phyloP scores from a whole-genome alignment of 1,140 invertebrate genomes.

The Hermatobates lingyangjiaoensis region DNA sequence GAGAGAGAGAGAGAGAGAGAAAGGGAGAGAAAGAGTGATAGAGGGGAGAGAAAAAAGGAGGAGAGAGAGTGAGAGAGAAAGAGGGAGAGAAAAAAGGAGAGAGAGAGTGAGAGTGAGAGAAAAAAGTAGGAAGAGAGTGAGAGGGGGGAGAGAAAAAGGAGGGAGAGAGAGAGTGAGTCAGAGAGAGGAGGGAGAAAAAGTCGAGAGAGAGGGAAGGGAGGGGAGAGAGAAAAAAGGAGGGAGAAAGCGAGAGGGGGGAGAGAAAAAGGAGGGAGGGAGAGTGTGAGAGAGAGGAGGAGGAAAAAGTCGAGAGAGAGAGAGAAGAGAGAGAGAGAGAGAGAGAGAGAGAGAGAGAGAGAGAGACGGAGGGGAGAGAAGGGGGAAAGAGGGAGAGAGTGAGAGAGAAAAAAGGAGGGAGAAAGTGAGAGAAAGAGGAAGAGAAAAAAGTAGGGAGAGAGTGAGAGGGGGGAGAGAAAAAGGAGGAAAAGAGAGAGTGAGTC shows the following conservation, averaged over 20 bases:
- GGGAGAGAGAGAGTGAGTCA: not conserved
- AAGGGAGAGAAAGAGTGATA: not conserved
- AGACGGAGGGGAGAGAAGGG: not conserved
- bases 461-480: not conserved
- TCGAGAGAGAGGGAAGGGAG: not conserved
- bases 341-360: conserved; percentile 1
- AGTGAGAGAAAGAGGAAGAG: no score
- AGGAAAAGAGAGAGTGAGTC: not conserved
- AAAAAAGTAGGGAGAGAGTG: not conserved
- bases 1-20: conserved; percentile 3
- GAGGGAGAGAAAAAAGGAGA: not conserved
- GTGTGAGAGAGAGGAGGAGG: not conserved
- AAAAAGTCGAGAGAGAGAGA: not conserved
- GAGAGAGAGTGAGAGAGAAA: not conserved
- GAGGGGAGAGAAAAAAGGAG: not conserved
- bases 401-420: not conserved
- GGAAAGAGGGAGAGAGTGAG: not conserved
- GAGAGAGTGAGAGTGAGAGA: not conserved
- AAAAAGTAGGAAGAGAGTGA: no score
- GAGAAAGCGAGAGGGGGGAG: not conserved
- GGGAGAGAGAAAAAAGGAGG: not conserved
- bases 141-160: not conserved
- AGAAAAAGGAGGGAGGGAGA: not conserved
- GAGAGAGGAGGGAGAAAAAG: not conserved
- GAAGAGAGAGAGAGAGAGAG: not conserved